Evolutionary conservation across 2,113 vertebrate species (phyloP), one percentile per base, ranked within the genome.

Genomic region (Stictonetta naevosa): DNA sequence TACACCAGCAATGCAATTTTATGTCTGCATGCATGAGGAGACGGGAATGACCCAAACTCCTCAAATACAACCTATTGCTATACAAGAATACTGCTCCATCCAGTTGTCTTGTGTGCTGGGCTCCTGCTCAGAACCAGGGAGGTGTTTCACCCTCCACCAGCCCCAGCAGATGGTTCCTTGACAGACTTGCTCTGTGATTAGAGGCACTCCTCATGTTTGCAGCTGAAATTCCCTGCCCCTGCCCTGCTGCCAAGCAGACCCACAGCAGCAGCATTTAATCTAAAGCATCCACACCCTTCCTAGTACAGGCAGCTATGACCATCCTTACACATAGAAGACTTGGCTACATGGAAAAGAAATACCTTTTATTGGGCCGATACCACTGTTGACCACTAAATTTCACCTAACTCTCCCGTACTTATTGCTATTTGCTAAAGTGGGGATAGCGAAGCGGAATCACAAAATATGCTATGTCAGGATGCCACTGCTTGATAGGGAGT

Each of bases 261-360:
- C 29, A 29, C 34, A 90, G 15, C 50, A 79, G 52, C 29, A 22
- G 31, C 73, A 6, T 25, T 60, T 33, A 23, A 34, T 46, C 79
- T 46, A 10, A 40, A 33, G 20, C 1, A 1, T 2, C 0, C 25
- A 33, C 34, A 38, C 6, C 3, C 2, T 14, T 69, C 42, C 25
- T 42, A 62, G 11, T 31, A 48, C 44, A 36, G 76, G 31, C 21
- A 40, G 10, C 17, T 33, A 8, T 5, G n/a, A 34, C 72, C 88
- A 16, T 3, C 14, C 4, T 23, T 5, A 36, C n/a, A 60, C 46
- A 72, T 6, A 31, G 2, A 48, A 29, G 50, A 62, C 38, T 56
- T 23, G 10, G 44, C 25, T 69, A 25, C 23, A 19, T 38, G 20
- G 19, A 38, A 8, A 85, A 81, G 13, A 76, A 76, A 55, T 11